Percentiles rank a stretch among this genome's conserved stretches.
phyloP scores from a whole-genome alignment of 2,113 vertebrate species.

The Nothoprocta perdicaria region DNA sequence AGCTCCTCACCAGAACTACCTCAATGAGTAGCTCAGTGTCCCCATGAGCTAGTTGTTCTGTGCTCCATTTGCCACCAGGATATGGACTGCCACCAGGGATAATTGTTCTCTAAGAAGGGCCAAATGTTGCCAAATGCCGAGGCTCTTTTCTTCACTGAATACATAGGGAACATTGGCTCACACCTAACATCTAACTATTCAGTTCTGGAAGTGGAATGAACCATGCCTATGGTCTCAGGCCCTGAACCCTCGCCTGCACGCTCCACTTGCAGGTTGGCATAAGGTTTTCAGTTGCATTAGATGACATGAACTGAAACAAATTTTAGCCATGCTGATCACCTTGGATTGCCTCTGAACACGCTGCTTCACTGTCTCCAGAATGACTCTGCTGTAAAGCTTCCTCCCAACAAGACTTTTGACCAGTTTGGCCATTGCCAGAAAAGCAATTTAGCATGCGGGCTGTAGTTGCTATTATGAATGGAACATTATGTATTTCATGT shows the following conservation, averaged over 20 bases:
- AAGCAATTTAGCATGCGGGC: background rate
- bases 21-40: background rate
- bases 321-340: background rate
- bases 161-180: background rate
- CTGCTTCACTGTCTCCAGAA: background rate
- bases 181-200: background rate
- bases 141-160: background rate
- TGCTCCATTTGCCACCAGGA: background rate
- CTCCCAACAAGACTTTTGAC: background rate
- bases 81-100: background rate
- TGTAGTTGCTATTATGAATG: background rate
- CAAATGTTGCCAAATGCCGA: background rate
- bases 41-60: background rate
- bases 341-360: background rate
- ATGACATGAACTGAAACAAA: background rate
- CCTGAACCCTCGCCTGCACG: background rate
- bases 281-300: background rate
- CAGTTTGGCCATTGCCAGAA: background rate
- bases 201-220: background rate
- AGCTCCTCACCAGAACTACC: background rate
- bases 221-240: rapidly evolving
- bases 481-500: constrained; percentile 27
- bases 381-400: background rate
- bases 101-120: background rate
- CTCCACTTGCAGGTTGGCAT: background rate